Conservation (phyloP, 2,888 invertebrate species). For the Meiosimyza decipiens region DNA sequence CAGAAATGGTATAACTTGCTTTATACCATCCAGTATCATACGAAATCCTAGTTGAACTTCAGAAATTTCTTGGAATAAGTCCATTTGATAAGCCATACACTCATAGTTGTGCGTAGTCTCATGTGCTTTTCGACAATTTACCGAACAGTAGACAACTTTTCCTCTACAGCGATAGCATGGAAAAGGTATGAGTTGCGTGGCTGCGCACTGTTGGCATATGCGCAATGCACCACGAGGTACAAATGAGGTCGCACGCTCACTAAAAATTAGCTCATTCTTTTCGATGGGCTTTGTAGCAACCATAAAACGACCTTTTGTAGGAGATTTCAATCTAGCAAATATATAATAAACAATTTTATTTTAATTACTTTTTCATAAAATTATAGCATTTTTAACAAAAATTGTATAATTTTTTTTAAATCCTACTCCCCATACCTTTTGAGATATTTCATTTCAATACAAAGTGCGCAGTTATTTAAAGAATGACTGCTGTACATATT, state of each 20-base stretch:
- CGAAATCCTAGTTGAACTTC: conserved; percentile 82
- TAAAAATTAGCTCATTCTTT: conserved; percentile 79
- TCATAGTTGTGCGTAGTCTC: conserved; percentile 76
- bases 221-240: conserved; percentile 71
- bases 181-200: conserved; percentile 70
- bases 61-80: conserved; percentile 71
- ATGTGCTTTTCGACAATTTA: conserved; percentile 72
- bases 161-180: conserved; percentile 77
- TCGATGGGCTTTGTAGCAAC: conserved; percentile 71
- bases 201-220: conserved; percentile 82
- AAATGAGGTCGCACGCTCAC: conserved; percentile 84
- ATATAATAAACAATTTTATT: no score
- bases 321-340: conserved; percentile 26
- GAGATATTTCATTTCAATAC: no score
- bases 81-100: conserved; percentile 74
- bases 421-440: no score
- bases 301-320: conserved; percentile 55
- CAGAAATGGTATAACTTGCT: conserved; percentile 67
- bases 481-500: no score
- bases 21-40: conserved; percentile 71
- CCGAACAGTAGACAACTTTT: conserved; percentile 76
- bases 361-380: no score
- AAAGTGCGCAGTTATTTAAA: no score
- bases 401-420: no score
- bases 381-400: no score